phyloP scores from a whole-genome alignment of 2,797 vertebrate genomes.

The Platalea minor region DNA sequence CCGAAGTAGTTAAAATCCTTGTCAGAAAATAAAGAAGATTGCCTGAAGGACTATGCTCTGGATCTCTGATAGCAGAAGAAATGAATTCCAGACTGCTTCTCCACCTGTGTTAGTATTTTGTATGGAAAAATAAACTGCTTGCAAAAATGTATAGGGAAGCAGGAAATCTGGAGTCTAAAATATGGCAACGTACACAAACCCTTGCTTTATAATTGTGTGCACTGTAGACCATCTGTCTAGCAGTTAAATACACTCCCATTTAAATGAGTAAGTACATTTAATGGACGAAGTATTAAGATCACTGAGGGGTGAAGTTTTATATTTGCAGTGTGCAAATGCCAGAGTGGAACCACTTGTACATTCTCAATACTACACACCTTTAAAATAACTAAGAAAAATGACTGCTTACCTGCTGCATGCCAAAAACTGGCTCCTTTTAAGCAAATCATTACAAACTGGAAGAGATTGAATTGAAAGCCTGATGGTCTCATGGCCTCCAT shows the following conservation, averaged over 20 bases:
- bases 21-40: background rate
- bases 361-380: conserved; percentile 14
- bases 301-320: conserved; percentile 72
- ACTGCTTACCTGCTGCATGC: conserved; percentile 14
- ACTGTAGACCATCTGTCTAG: conserved; percentile 70
- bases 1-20: background rate
- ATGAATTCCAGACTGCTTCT: conserved; percentile 42
- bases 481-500: background rate
- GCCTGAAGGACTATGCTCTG: background rate
- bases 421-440: conserved; percentile 29
- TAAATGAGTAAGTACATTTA: conserved; percentile 66
- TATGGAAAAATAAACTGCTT: conserved; percentile 43
- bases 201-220: conserved; percentile 58
- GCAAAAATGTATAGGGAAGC: conserved; percentile 40
- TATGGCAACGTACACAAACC: conserved; percentile 26
- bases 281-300: conserved; percentile 70
- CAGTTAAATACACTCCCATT: conserved; percentile 62
- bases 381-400: conserved; percentile 50
- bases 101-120: conserved; percentile 47
- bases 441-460: conserved; percentile 22
- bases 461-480: conserved; percentile 15
- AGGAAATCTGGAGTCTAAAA: conserved; percentile 62
- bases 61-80: conserved; percentile 25
- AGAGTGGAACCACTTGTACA: conserved; percentile 49
- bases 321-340: conserved; percentile 57